Conservation (phyloP, 2,113 vertebrate genomes). For the Cisticola juncidis region DNA sequence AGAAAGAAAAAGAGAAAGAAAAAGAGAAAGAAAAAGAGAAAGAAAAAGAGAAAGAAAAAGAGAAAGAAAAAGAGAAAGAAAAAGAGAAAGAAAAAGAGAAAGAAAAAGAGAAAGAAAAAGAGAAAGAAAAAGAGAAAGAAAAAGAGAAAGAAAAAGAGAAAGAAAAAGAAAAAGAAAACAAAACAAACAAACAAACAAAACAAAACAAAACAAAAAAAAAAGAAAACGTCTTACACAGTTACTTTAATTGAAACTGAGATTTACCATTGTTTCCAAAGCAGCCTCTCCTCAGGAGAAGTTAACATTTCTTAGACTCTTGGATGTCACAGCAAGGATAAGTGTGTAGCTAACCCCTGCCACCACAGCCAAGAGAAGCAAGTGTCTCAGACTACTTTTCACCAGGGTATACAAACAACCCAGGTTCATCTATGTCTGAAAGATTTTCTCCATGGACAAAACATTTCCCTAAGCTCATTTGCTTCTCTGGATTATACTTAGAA, state of each 20-base stretch:
- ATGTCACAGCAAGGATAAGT: neutral
- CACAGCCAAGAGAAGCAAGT: neutral
- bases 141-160: rapidly evolving
- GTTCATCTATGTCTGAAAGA: neutral
- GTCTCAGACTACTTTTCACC: neutral
- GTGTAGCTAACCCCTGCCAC: neutral
- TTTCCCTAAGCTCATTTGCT: neutral
- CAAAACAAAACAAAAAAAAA: rapidly evolving
- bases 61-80: rapidly evolving
- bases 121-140: no score
- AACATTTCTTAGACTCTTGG: neutral
- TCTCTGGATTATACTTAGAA: neutral
- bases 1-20: rapidly evolving
- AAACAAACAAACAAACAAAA: rapidly evolving
- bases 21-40: rapidly evolving
- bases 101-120: no score
- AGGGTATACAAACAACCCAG: neutral
- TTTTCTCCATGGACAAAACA: neutral
- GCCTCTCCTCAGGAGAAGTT: neutral
- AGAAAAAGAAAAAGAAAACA: rapidly evolving
- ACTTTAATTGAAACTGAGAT: neutral
- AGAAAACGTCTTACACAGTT: rapidly evolving
- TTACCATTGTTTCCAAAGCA: neutral
- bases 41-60: rapidly evolving
- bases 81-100: rapidly evolving